phyloP scores from a whole-genome alignment of 1,140 invertebrate species.

The Brachionus rotundiformis region DNA sequence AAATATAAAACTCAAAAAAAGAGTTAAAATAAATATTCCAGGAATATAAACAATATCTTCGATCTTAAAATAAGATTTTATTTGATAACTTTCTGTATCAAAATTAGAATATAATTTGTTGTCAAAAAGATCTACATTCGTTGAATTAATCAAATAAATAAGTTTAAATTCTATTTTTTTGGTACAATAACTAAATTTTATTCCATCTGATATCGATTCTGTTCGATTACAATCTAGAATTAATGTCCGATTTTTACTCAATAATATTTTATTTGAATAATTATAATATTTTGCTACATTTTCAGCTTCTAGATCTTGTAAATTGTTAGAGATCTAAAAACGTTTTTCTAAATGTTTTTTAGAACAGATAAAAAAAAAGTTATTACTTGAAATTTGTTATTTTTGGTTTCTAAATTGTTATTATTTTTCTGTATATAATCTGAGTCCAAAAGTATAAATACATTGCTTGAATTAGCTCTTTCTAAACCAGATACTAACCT shows the following conservation, averaged over 20 bases:
- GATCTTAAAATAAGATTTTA: not conserved
- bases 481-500: not conserved
- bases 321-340: not conserved
- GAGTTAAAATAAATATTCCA: not conserved
- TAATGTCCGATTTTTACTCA: not conserved
- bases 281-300: not conserved
- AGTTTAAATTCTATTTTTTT: not conserved
- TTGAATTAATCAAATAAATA: too few relatives aligned
- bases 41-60: not conserved
- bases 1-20: not conserved
- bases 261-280: not conserved
- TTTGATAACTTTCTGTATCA: not conserved
- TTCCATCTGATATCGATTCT: not conserved
- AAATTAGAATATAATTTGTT: too few relatives aligned
- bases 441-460: not conserved
- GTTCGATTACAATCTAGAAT: not conserved
- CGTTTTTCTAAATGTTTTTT: too few relatives aligned
- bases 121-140: too few relatives aligned
- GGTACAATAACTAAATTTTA: not conserved
- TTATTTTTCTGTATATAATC: not conserved
- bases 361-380: not conserved
- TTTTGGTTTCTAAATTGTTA: not conserved
- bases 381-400: not conserved
- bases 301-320: not conserved
- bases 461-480: not conserved